These are phyloP conservation scores for Allygus modestus DNA, from an alignment of 2,888 invertebrate genomes.

Conservation along the genomic window DNA sequence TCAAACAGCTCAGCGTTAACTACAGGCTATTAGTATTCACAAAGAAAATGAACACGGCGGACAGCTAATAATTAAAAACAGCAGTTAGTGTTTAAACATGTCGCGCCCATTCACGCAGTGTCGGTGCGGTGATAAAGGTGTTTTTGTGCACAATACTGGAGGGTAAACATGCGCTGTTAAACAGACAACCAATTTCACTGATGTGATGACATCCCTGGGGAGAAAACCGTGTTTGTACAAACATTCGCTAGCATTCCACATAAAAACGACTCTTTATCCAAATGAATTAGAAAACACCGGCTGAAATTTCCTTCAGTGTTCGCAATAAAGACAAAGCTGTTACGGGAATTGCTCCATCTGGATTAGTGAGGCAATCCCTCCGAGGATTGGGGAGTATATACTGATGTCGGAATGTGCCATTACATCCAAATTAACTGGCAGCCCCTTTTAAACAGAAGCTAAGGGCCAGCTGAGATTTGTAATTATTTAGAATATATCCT, in stretches of 20 bases:
- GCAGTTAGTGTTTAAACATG: slow-evolving; percentile 15
- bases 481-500: too few species aligned
- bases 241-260: slow-evolving; percentile 29
- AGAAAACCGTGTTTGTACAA: slow-evolving; percentile 37
- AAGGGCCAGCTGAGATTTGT: too few species aligned
- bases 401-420: slow-evolving; percentile 19
- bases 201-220: slow-evolving; percentile 39
- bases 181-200: slow-evolving; percentile 41
- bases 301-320: slow-evolving; percentile 40
- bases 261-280: slow-evolving; percentile 31
- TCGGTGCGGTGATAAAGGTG: slow-evolving; percentile 15
- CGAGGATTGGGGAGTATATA: slow-evolving; percentile 1
- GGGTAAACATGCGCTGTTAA: slow-evolving; percentile 45
- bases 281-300: slow-evolving; percentile 51
- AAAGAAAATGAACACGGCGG: slow-evolving; percentile 11
- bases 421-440: background rate
- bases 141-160: slow-evolving; percentile 25
- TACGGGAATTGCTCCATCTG: slow-evolving; percentile 29
- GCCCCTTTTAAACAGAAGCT: background rate
- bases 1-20: background rate
- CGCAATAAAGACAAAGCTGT: slow-evolving; percentile 35
- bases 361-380: slow-evolving; percentile 19
- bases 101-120: slow-evolving; percentile 9
- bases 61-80: slow-evolving; percentile 21
- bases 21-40: background rate